Evolutionary conservation across 2,113 vertebrate species (phyloP).

Genomic region (Cryptotis parvus): DNA sequence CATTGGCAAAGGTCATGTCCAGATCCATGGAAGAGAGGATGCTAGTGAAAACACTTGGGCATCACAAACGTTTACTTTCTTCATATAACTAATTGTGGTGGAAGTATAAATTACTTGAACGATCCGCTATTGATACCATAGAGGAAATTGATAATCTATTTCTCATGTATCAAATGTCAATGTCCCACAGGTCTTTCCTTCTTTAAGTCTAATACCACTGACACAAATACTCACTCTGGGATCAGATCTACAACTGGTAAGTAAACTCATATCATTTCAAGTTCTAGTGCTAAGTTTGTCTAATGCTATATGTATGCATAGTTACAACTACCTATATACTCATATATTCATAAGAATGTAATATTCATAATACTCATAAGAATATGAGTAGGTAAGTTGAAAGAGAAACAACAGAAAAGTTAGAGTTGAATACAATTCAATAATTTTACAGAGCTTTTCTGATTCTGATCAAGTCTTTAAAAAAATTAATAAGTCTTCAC

Average conservation of each 20-base stretch:
- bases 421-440: background rate
- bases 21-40: background rate
- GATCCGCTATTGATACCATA: background rate
- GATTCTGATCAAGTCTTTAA: background rate
- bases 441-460: background rate
- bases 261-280: background rate
- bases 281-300: background rate
- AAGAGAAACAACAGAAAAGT: background rate
- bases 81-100: background rate
- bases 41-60: background rate
- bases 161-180: constrained; percentile 42
- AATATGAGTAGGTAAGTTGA: background rate
- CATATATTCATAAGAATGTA: background rate
- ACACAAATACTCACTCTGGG: constrained; percentile 55
- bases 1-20: background rate
- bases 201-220: constrained; percentile 69
- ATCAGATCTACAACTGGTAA: constrained; percentile 60
- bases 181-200: constrained; percentile 64
- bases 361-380: too few relatives aligned
- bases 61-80: background rate
- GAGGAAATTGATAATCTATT: background rate
- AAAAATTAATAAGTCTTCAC: background rate
- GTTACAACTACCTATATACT: background rate
- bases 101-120: background rate
- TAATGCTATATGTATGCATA: background rate